Percentiles rank a stretch among this genome's conserved stretches.
phyloP scores from a whole-genome alignment of 1,140 invertebrate species.

The Pseudobourletiella spinata region DNA sequence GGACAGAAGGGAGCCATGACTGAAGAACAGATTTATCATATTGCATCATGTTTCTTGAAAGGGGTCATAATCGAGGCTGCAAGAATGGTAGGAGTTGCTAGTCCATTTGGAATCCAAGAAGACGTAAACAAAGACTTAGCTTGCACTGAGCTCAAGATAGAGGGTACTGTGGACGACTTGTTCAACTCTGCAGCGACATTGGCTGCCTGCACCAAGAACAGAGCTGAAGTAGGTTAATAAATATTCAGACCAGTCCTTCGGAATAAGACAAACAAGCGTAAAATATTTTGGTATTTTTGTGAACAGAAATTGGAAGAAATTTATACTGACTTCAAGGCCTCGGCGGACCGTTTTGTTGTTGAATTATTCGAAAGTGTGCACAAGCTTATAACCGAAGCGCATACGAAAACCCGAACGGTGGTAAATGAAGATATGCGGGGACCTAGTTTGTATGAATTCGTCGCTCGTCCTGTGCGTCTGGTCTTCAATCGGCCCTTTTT shows the following conservation, averaged over 20 bases:
- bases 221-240: not conserved
- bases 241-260: no score
- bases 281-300: no score
- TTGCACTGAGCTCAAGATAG: not conserved
- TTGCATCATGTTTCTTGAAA: not conserved
- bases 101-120: conserved; percentile 7
- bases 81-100: not conserved
- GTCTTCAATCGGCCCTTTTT: conserved; percentile 21
- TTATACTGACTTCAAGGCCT: no score
- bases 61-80: conserved; percentile 4
- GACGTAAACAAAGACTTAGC: not conserved
- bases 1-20: not conserved
- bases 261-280: no score
- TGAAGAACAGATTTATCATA: not conserved
- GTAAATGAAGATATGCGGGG: not conserved
- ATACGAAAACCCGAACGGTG: not conserved
- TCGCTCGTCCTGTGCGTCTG: conserved; percentile 7
- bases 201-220: not conserved
- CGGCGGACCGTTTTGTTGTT: not conserved
- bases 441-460: not conserved
- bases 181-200: not conserved
- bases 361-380: not conserved
- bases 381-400: not conserved
- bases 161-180: not conserved
- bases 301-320: no score